Percentiles rank a stretch among this genome's conserved stretches.
Evolutionary conservation across 2,113 vertebrate genomes (phyloP).

Genomic region (Apodemus speciosus): DNA sequence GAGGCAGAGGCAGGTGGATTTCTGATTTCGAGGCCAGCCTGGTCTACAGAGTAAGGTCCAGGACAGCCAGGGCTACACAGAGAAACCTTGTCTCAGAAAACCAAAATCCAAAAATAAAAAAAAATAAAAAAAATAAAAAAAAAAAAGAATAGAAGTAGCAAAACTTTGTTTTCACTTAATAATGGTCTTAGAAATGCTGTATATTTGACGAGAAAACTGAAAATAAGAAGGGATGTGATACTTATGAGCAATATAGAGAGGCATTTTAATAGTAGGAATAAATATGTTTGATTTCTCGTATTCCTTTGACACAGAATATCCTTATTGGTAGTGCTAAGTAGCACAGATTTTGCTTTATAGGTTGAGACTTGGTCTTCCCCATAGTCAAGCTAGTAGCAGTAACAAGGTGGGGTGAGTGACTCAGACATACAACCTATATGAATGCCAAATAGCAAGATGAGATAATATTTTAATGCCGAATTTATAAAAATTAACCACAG

Average conservation of each 20-base stretch:
- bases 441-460: background rate
- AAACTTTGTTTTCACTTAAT: constrained; percentile 45
- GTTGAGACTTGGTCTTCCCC: background rate
- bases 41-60: too few relatives aligned
- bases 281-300: constrained; percentile 12
- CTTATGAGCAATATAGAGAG: constrained; percentile 32
- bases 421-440: background rate
- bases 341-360: constrained; percentile 4
- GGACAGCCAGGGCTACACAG: too few relatives aligned
- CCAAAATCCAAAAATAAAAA: too few relatives aligned
- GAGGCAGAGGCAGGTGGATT: too few relatives aligned
- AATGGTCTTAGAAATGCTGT: constrained; percentile 54
- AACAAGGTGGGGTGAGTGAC: background rate
- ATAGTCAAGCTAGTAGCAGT: background rate
- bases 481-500: background rate
- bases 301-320: constrained; percentile 49
- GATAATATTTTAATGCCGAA: constrained; percentile 4
- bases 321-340: background rate
- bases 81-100: too few relatives aligned
- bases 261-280: constrained; percentile 33
- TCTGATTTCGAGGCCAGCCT: too few relatives aligned
- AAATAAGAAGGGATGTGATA: constrained; percentile 9
- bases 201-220: constrained; percentile 24
- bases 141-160: constrained; percentile 19
- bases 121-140: too few relatives aligned